These are phyloP conservation scores for Phymastichus coffea DNA, from an alignment of 1,140 invertebrate species.

Conservation along the genomic window DNA sequence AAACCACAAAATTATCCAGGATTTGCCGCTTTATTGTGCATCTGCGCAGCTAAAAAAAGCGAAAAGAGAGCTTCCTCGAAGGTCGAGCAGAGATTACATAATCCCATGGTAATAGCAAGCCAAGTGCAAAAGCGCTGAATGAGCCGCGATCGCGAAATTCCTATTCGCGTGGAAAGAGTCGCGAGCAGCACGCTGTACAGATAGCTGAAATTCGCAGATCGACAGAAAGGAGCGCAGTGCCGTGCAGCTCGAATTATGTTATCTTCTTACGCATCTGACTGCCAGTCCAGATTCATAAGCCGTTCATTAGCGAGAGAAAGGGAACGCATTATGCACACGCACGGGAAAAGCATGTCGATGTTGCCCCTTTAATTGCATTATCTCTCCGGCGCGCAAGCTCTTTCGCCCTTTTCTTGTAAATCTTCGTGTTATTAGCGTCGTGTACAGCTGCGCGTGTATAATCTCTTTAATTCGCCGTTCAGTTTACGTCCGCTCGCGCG, in stretches of 20 bases:
- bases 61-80: too few relatives aligned
- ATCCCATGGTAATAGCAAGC: too few relatives aligned
- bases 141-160: neutral
- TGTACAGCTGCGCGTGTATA: too few relatives aligned
- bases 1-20: too few relatives aligned
- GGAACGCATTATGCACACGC: neutral
- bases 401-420: conserved; percentile 1
- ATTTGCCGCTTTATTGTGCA: too few relatives aligned
- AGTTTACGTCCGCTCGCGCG: neutral
- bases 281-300: conserved; percentile 32
- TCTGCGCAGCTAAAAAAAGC: too few relatives aligned
- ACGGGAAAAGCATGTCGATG: conserved; percentile 8
- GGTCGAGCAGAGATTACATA: too few relatives aligned
- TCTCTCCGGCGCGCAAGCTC: neutral
- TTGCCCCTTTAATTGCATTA: conserved; percentile 16
- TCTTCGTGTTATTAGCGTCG: conserved; percentile 14
- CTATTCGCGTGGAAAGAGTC: neutral
- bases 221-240: too few relatives aligned
- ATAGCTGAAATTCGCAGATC: too few relatives aligned
- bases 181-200: too few relatives aligned
- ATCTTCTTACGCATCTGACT: conserved; percentile 31
- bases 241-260: conserved; percentile 24
- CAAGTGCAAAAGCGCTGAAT: neutral
- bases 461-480: conserved; percentile 17
- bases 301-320: conserved; percentile 31